Percentiles rank a stretch among this genome's conserved stretches.
phyloP scores from a whole-genome alignment of 2,113 vertebrate genomes.

The Ochotona princeps region DNA sequence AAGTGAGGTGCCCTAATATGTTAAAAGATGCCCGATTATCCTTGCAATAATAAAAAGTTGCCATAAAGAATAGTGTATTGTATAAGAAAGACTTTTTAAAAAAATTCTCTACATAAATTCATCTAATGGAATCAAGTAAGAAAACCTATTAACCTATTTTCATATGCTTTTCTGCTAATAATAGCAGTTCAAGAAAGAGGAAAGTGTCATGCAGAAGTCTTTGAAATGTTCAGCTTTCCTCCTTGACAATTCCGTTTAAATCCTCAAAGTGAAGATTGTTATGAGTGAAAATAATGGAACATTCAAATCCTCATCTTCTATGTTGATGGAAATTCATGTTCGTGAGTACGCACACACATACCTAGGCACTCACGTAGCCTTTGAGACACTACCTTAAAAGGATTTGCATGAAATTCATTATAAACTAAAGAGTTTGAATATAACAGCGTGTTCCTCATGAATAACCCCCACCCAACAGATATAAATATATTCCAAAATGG shows the following conservation, averaged over 20 bases:
- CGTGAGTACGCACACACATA: not conserved
- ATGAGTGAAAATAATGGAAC: constrained; percentile 49
- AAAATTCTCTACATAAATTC: constrained; percentile 23
- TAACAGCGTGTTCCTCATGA: not conserved
- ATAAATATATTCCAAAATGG: not conserved
- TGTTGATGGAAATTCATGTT: not conserved
- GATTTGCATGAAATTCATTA: not conserved
- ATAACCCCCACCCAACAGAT: not conserved
- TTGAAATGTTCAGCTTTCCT: constrained; percentile 37
- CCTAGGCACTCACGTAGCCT: not conserved
- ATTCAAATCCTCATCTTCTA: not conserved
- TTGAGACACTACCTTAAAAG: not conserved
- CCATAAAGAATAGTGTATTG: not conserved
- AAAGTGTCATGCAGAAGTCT: constrained; percentile 42
- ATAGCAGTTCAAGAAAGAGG: constrained; percentile 47
- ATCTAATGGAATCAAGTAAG: not conserved
- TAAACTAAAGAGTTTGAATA: not conserved
- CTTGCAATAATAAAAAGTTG: not conserved
- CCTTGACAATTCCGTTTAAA: constrained; percentile 50
- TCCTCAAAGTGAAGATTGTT: constrained; percentile 35
- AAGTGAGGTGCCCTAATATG: not conserved
- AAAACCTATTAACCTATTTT: constrained; percentile 52
- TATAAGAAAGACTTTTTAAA: not conserved
- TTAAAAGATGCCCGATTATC: not conserved
- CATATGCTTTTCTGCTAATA: constrained; percentile 31